Conservation (phyloP, 2,888 invertebrate genomes). For the Chironomus tentans region DNA sequence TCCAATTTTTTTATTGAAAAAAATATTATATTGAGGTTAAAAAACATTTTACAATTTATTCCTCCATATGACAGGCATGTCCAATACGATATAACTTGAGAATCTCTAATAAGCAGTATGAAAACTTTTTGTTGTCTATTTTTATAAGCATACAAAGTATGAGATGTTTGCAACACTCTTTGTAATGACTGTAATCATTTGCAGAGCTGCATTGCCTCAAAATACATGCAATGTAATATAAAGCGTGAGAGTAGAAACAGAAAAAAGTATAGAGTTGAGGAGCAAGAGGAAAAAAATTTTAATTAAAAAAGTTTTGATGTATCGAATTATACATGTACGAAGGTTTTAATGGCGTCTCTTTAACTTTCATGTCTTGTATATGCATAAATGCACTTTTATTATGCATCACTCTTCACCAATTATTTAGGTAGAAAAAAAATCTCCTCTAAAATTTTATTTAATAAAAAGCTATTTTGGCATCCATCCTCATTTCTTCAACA, state of each 20-base stretch:
- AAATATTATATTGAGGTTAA: too few species aligned
- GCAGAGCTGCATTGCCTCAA: background rate
- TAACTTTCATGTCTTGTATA: background rate
- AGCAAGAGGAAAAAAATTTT: background rate
- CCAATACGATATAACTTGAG: too few species aligned
- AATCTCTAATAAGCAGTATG: too few species aligned
- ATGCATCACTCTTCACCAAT: background rate
- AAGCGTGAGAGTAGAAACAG: too few species aligned
- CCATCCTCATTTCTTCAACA: background rate
- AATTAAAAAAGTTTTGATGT: constrained; percentile 6
- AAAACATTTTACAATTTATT: too few species aligned
- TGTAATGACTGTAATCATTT: constrained; percentile 1
- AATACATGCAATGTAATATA: too few species aligned
- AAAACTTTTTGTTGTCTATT: too few species aligned
- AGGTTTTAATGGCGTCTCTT: background rate
- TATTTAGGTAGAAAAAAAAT: background rate
- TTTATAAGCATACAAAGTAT: background rate
- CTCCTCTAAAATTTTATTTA: too few species aligned
- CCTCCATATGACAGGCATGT: too few species aligned
- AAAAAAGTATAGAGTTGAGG: background rate
- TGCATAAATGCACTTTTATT: background rate
- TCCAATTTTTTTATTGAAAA: too few species aligned
- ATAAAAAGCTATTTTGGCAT: background rate
- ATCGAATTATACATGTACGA: background rate
- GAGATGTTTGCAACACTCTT: background rate